phyloP scores from a whole-genome alignment of 2,888 invertebrate species.

The Hydroisotoma schaefferi region DNA sequence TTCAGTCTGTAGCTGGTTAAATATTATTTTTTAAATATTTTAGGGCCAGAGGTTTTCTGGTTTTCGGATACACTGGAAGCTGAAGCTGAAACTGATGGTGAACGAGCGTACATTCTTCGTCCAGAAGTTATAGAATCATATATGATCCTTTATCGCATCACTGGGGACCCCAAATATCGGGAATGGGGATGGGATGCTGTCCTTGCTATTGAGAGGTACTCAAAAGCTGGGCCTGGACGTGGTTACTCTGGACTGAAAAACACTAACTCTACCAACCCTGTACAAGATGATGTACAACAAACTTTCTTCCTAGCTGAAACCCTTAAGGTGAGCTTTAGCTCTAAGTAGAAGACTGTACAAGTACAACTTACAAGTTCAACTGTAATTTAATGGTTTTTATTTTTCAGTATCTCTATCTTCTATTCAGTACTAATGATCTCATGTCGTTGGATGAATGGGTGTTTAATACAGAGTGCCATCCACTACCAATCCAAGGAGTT shows the following conservation, averaged over 20 bases:
- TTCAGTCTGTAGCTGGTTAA: too few species aligned
- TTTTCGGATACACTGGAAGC: slow-evolving; percentile 57
- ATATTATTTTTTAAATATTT: background rate
- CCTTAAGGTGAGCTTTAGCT: slow-evolving; percentile 92
- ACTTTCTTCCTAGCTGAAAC: slow-evolving; percentile 99
- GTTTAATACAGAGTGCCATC: slow-evolving; percentile 98
- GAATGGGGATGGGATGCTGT: slow-evolving; percentile 46
- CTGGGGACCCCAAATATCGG: slow-evolving; percentile 80
- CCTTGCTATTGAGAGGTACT: slow-evolving; percentile 36
- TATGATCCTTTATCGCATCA: slow-evolving; percentile 94
- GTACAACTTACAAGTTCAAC: background rate
- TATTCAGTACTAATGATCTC: slow-evolving; percentile 83
- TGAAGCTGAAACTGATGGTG: slow-evolving; percentile 80
- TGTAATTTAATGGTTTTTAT: slow-evolving; percentile 36
- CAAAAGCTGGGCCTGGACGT: slow-evolving; percentile 38
- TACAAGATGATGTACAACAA: slow-evolving; percentile 97
- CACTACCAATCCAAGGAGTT: slow-evolving; percentile 78
- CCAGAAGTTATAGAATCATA: slow-evolving; percentile 97
- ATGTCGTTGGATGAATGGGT: slow-evolving; percentile 95
- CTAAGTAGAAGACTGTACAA: too few species aligned
- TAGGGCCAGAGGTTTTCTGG: slow-evolving; percentile 45
- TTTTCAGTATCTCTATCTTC: slow-evolving; percentile 87
- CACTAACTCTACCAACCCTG: slow-evolving; percentile 74
- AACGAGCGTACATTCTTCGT: slow-evolving; percentile 87
- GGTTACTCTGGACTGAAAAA: slow-evolving; percentile 94